A percentile compares a stretch with the other conserved stretches of the same genome.
Evolutionary conservation across 2,113 vertebrate genomes (phyloP).

Genomic region (Oryzias woworae): DNA sequence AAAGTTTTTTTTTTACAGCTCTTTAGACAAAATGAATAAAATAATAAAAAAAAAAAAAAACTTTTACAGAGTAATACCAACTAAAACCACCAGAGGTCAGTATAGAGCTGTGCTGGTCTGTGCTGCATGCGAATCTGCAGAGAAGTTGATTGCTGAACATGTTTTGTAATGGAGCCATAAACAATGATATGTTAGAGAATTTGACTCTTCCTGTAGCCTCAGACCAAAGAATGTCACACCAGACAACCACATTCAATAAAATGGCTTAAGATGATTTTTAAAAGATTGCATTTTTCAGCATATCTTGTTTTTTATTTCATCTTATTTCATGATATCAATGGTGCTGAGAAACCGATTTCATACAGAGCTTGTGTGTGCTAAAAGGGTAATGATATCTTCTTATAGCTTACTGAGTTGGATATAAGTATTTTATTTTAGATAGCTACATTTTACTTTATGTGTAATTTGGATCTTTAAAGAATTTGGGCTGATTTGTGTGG

Average conservation of each 20-base stretch:
- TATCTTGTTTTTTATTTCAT: background rate
- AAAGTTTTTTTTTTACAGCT: background rate
- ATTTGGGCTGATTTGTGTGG: background rate
- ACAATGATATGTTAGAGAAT: conserved; percentile 1
- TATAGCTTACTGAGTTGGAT: background rate
- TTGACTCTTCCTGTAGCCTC: conserved; percentile 1
- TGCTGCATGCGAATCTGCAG: conserved; percentile 4
- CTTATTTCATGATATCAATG: background rate
- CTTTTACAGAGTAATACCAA: background rate
- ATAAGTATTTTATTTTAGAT: conserved; percentile 5
- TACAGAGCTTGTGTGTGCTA: background rate
- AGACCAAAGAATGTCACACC: conserved; percentile 53
- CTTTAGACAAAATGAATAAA: background rate
- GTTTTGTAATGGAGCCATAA: conserved; percentile 10
- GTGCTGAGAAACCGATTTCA: conserved; percentile 6
- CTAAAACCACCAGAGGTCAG: conserved; percentile 43
- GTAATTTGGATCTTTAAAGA: background rate
- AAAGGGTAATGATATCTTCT: too few relatives aligned
- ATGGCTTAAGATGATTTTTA: background rate
- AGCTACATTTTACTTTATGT: conserved; percentile 5
- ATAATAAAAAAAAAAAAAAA: background rate
- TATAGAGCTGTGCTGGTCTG: background rate
- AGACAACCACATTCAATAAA: background rate
- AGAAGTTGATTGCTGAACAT: conserved; percentile 15
- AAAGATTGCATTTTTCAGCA: background rate